These are phyloP conservation scores for Chrosomus eos DNA, from an alignment of 2,797 vertebrate genomes.

Conservation along the genomic window DNA sequence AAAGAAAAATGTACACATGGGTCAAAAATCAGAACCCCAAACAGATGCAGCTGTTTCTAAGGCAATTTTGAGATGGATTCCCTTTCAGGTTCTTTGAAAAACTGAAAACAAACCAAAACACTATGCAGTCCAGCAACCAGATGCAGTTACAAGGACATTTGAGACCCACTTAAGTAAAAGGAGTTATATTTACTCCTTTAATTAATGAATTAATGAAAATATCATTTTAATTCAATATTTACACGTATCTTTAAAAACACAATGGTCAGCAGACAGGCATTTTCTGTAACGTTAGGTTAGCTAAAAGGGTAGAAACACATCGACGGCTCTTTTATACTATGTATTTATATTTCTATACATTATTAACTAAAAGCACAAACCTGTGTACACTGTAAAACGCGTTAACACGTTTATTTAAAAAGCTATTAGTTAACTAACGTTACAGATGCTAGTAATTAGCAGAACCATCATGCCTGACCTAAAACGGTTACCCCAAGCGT, in stretches of 20 bases:
- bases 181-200: background rate
- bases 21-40: background rate
- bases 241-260: background rate
- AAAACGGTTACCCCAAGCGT: background rate
- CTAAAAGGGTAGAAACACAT: background rate
- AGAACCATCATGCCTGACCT: slow-evolving; percentile 11
- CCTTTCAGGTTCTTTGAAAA: background rate
- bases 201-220: too few relatives aligned
- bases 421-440: background rate
- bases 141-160: background rate
- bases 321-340: background rate
- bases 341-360: background rate
- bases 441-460: slow-evolving; percentile 25
- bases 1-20: background rate
- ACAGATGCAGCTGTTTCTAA: background rate
- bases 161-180: background rate
- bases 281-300: background rate
- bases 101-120: background rate
- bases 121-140: background rate
- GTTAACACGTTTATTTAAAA: background rate
- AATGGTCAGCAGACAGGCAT: background rate
- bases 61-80: background rate
- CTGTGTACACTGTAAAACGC: background rate
- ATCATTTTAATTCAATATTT: background rate
- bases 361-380: background rate